A percentile compares a stretch with the other conserved stretches of the same genome.
These are phyloP conservation scores for Castor canadensis DNA, from an alignment of 2,113 vertebrate species.

Conservation along the genomic window DNA sequence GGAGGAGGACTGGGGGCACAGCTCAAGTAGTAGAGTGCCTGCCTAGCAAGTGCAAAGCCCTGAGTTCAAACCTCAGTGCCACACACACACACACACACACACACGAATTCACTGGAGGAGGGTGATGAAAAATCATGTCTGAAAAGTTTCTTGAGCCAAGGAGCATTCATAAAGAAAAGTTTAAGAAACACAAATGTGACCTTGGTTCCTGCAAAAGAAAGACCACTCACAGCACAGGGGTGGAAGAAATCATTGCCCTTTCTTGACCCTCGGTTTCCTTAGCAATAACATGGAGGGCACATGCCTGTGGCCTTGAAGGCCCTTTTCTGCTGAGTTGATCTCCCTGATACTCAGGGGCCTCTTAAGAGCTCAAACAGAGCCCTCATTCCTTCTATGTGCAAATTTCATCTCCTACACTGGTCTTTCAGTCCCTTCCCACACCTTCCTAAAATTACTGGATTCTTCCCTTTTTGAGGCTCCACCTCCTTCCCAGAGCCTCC, in stretches of 20 bases:
- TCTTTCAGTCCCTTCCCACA: too few relatives aligned
- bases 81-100: too few relatives aligned
- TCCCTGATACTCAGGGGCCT: not conserved
- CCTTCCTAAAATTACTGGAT: too few relatives aligned
- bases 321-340: not conserved
- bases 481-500: not conserved
- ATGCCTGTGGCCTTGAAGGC: not conserved
- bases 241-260: not conserved
- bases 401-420: not conserved
- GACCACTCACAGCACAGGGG: not conserved
- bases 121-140: not conserved
- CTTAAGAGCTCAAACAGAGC: not conserved
- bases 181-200: not conserved
- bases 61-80: too few relatives aligned
- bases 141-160: not conserved
- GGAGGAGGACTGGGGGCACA: too few relatives aligned
- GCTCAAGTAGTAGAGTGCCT: too few relatives aligned
- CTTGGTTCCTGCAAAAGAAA: conserved; percentile 4
- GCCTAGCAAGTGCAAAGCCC: too few relatives aligned
- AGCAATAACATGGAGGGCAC: not conserved
- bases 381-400: not conserved
- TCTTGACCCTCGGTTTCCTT: not conserved
- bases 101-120: not conserved
- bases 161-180: not conserved
- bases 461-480: too few relatives aligned